phyloP scores from a whole-genome alignment of 2,113 vertebrate genomes.

The Rhinichthys klamathensis region DNA sequence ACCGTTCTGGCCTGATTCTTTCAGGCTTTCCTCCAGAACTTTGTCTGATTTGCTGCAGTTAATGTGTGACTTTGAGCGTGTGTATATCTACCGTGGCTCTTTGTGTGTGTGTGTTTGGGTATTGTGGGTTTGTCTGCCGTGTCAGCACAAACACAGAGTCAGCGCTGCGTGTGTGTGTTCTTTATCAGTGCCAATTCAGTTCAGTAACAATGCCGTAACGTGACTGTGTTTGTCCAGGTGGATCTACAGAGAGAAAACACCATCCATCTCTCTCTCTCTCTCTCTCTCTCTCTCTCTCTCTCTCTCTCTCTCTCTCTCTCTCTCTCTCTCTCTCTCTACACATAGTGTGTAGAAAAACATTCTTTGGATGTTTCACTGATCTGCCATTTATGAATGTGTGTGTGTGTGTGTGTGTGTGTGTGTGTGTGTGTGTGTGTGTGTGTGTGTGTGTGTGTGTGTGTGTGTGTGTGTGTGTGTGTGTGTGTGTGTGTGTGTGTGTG shows the following conservation, averaged over 20 bases:
- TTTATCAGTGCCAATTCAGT: background rate
- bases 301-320: conserved; percentile 2
- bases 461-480: background rate
- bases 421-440: background rate
- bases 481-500: background rate
- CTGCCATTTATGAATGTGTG: conserved; percentile 3
- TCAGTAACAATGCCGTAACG: conserved; percentile 6
- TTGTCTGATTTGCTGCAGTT: conserved; percentile 9
- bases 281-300: background rate
- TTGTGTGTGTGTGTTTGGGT: background rate
- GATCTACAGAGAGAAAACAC: background rate
- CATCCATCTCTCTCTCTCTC: background rate
- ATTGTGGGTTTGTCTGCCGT: background rate
- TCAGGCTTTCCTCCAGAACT: background rate
- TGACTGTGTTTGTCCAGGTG: conserved; percentile 25
- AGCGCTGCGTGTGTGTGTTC: background rate
- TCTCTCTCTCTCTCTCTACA: background rate
- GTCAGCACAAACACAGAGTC: conserved; percentile 28
- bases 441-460: background rate
- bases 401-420: too few species aligned
- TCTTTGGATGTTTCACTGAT: conserved; percentile 6
- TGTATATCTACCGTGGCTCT: background rate
- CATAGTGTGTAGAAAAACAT: conserved; percentile 9
- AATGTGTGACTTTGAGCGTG: background rate
- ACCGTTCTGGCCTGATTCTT: background rate